These are phyloP conservation scores for Drosophila baimaii DNA, from an alignment of 1,140 invertebrate genomes.

Conservation along the genomic window DNA sequence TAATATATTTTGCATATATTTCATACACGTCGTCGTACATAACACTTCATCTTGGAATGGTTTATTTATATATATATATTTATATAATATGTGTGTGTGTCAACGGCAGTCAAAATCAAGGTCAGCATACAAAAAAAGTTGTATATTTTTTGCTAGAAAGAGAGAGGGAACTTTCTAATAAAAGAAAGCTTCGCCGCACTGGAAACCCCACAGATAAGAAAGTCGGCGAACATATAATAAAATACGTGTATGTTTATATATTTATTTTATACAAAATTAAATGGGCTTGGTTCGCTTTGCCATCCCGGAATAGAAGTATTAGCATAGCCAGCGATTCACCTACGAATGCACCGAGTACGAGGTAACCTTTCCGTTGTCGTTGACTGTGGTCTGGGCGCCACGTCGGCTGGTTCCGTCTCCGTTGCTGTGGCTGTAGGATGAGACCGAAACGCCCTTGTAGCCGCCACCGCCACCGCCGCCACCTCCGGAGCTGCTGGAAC, in stretches of 20 bases:
- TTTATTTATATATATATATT: slow-evolving; percentile 15
- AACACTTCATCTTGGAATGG: slow-evolving; percentile 3
- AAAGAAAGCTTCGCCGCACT: slow-evolving; percentile 49
- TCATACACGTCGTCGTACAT: neutral
- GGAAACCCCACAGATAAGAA: slow-evolving; percentile 39
- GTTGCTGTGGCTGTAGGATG: slow-evolving; percentile 87
- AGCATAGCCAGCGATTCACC: neutral
- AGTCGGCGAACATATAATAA: slow-evolving; percentile 35
- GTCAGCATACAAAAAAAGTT: slow-evolving; percentile 31
- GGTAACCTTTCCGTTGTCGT: slow-evolving; percentile 89
- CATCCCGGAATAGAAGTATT: neutral
- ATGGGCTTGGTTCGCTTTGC: slow-evolving; percentile 11
- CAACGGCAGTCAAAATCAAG: slow-evolving; percentile 54
- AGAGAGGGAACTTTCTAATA: slow-evolving; percentile 60
- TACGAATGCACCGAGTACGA: slow-evolving; percentile 86
- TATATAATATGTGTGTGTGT: slow-evolving; percentile 7
- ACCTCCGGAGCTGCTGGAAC: slow-evolving; percentile 84
- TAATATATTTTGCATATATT: slow-evolving; percentile 2
- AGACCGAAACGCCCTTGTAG: slow-evolving; percentile 87
- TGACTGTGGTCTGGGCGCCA: slow-evolving; percentile 87
- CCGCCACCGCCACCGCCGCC: slow-evolving; percentile 83
- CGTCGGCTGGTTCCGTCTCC: slow-evolving; percentile 86
- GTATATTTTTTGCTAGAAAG: slow-evolving; percentile 35
- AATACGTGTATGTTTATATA: slow-evolving; percentile 49
- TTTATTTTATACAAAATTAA: slow-evolving; percentile 40